Conservation (phyloP, 2,113 vertebrate genomes). For the Charadrius vociferus region DNA sequence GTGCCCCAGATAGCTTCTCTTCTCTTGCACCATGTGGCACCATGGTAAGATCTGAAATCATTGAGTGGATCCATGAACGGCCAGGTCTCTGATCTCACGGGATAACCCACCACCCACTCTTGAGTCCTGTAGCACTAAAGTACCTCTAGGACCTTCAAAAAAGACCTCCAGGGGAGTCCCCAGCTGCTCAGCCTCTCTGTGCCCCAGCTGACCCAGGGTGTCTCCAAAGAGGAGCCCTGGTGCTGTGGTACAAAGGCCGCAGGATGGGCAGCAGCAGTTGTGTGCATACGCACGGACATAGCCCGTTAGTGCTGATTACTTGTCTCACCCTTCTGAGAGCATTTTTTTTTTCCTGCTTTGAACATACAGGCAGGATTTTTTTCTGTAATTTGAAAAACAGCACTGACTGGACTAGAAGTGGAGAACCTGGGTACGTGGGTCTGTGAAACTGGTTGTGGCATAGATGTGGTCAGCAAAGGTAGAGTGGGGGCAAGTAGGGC, state of each 20-base stretch:
- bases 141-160: background rate
- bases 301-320: background rate
- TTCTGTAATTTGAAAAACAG: background rate
- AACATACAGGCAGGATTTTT: background rate
- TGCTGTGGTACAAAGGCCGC: background rate
- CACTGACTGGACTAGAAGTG: background rate
- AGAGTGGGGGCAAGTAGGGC: background rate
- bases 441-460: background rate
- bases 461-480: background rate
- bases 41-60: accelerated
- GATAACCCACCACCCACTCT: background rate
- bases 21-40: background rate
- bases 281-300: background rate
- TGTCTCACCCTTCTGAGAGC: background rate
- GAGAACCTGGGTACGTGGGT: background rate
- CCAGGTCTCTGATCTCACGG: background rate
- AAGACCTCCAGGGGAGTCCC: background rate
- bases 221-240: background rate
- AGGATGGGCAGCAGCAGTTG: background rate
- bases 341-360: background rate
- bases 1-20: background rate
- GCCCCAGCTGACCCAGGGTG: background rate
- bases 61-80: background rate
- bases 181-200: background rate
- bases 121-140: background rate